These are phyloP conservation scores for Rhingia campestris DNA, from an alignment of 2,888 invertebrate species.

Conservation along the genomic window DNA sequence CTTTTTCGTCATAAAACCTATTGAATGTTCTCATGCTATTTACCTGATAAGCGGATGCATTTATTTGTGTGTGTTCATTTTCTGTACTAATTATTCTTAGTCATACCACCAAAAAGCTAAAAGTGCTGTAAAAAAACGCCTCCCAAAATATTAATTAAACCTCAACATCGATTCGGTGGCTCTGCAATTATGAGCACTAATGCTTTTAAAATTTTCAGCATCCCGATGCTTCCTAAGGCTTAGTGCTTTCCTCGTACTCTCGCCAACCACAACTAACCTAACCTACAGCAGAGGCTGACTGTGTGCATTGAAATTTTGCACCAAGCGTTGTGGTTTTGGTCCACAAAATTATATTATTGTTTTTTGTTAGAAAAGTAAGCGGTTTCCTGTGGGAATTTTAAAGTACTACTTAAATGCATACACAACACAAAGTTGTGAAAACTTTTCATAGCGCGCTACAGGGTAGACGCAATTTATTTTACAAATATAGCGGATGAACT, in stretches of 20 bases:
- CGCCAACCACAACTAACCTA: neutral
- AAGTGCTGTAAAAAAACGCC: conserved; percentile 12
- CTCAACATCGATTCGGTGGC: conserved; percentile 32
- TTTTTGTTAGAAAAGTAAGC: conserved; percentile 44
- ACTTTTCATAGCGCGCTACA: conserved; percentile 26
- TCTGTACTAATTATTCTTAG: neutral
- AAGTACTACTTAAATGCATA: conserved; percentile 38
- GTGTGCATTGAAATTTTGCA: conserved; percentile 51
- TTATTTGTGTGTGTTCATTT: no score
- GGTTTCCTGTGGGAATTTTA: conserved; percentile 57
- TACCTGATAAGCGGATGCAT: no score
- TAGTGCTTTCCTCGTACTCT: conserved; percentile 2
- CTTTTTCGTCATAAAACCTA: no score
- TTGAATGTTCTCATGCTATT: no score
- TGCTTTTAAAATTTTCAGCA: conserved; percentile 43
- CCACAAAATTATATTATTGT: conserved; percentile 36
- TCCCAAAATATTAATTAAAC: conserved; percentile 28
- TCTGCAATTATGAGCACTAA: conserved; percentile 51
- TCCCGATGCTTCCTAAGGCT: conserved; percentile 5
- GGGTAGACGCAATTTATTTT: conserved; percentile 46
- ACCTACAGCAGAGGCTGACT: conserved; percentile 37
- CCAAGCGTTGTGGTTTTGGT: conserved; percentile 58
- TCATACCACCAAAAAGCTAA: neutral
- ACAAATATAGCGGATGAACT: conserved; percentile 30
- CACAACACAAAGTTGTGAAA: conserved; percentile 45